These are phyloP conservation scores for Cebidichthys violaceus DNA, from an alignment of 2,113 vertebrate species.

Conservation along the genomic window DNA sequence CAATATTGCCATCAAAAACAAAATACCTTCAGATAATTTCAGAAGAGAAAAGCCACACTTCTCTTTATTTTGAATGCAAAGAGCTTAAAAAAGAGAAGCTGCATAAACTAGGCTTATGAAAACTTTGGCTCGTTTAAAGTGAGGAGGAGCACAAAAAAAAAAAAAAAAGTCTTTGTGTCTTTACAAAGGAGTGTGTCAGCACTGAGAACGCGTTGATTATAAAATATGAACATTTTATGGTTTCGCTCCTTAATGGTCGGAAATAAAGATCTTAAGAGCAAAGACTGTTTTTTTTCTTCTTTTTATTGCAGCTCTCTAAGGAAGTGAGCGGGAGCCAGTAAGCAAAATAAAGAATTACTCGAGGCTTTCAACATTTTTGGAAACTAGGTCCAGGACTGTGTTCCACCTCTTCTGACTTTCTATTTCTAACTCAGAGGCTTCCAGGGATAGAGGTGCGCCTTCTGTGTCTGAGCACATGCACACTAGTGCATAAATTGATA, in stretches of 20 bases:
- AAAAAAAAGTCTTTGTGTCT: slow-evolving; percentile 15
- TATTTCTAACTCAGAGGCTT: slow-evolving; percentile 25
- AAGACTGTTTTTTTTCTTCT: neutral
- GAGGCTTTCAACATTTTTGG: slow-evolving; percentile 49
- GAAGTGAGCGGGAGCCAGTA: slow-evolving; percentile 9
- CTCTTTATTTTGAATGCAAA: neutral
- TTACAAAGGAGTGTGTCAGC: slow-evolving; percentile 22
- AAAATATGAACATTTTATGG: slow-evolving; percentile 28
- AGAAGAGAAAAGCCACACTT: neutral
- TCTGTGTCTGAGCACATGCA: slow-evolving; percentile 10
- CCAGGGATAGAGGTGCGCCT: neutral
- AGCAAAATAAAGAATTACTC: slow-evolving; percentile 40
- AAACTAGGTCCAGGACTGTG: slow-evolving; percentile 32
- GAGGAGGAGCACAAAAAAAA: neutral
- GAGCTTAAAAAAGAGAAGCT: neutral
- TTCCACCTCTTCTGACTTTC: slow-evolving; percentile 31
- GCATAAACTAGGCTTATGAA: slow-evolving; percentile 1
- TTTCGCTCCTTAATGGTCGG: slow-evolving; percentile 16
- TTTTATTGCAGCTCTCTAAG: slow-evolving; percentile 24
- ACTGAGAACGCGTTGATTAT: slow-evolving; percentile 10
- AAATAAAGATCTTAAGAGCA: slow-evolving; percentile 39
- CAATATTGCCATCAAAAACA: slow-evolving; percentile 25
- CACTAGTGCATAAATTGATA: neutral
- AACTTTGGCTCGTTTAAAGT: neutral
- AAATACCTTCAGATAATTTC: neutral